Evolutionary conservation across 2,113 vertebrate genomes (phyloP), one percentile per base, ranked within the genome.

Genomic region (Otis tarda): DNA sequence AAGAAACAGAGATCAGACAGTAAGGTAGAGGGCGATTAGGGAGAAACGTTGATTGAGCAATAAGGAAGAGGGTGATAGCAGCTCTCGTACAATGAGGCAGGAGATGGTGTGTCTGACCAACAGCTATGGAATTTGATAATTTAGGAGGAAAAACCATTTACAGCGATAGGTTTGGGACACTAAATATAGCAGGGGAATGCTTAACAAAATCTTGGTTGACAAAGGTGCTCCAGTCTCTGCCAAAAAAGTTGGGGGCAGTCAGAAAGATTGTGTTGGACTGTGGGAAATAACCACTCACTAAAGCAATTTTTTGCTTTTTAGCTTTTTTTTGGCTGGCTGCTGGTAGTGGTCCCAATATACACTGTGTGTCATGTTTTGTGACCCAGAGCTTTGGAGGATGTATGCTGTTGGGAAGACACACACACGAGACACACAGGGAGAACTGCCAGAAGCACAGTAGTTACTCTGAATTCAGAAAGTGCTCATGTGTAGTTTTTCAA

Each of bases 51-150:
- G 47, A 81, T 95, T 23, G 0, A 57, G 39, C 87, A 95, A 45
- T 93, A 94, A 95, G 93, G 95, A 95, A 84, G 89, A 84, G 35
- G 33, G 17, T 73, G 94, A 93, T 85, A 89, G 83, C 88, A 92
- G 37, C 43, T 73, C 49, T 15, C 18, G 47, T 74, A 77, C 5
- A 4, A 84, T 30, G 53, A 91, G 59, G 93, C 89, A 87, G 68
- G 94, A 93, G 86, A 18, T 59, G 35, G 41, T 0, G 1, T 31
- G 56, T 74, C 50, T 90, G 87, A 91, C 76, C 50, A 91, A 84
- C 1, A 0, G n/a, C 74, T 68, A 41, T 91, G 94, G 91, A 94
- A 96, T 95, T 91, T 33, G 84, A 53, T 87, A 79, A 84, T 87
- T 89, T 65, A 52, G 69, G 49, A 94, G 84, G 41, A 94, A 60